Base-by-base conservation (phyloP, 2,797 vertebrate genomes). In the Cetoscarus ocellatus region DNA sequence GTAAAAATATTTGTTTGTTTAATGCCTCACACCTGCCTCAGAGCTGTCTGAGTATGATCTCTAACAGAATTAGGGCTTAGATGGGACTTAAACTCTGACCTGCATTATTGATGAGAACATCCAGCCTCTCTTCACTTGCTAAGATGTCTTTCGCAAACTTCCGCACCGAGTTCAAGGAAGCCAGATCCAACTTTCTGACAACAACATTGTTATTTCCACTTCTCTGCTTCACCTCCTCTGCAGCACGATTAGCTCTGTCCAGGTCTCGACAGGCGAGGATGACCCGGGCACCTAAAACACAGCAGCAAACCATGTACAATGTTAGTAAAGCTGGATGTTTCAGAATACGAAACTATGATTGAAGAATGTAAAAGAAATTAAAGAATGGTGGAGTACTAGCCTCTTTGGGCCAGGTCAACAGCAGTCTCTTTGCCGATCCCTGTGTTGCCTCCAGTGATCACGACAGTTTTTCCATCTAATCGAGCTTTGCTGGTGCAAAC, bases 391-490 rank as follows among this genome's bases (percentile, higher is more conserved):
- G 44, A 43, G 53, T 38, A 54, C 77, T 56, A 45, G 87, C 90
- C 89, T 57, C 88, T 88, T 61, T 52, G 64, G 15, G 89, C 90
- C 65, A 92, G 18, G 61, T 91, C 87, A 45, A 86, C 67, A 8
- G 90, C 87, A 0, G 88, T 89, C 73, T 91, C 88, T 78, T 90
- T 92, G 43, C 92, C 90, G 9, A 92, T 92, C 36, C 90, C 90
- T 18, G 90, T 88, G 79, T 93, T 91, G 61, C 79, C 86, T 19
- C 92, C 89, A 1, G 91, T 91, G 57, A 92, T 89, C 62, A 92
- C 60, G 34, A 91, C 78, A 0, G 86, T 91, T 58, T 93, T 91
- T 52, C 89, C 88, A 18, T 85, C 82, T 59, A 93, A 34, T 1
- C 67, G 15, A 11, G 73, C 82, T 59, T 56, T 80, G 79, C 88